Evolutionary conservation across 2,113 vertebrate genomes (phyloP).

Genomic region (Calcarius ornatus): DNA sequence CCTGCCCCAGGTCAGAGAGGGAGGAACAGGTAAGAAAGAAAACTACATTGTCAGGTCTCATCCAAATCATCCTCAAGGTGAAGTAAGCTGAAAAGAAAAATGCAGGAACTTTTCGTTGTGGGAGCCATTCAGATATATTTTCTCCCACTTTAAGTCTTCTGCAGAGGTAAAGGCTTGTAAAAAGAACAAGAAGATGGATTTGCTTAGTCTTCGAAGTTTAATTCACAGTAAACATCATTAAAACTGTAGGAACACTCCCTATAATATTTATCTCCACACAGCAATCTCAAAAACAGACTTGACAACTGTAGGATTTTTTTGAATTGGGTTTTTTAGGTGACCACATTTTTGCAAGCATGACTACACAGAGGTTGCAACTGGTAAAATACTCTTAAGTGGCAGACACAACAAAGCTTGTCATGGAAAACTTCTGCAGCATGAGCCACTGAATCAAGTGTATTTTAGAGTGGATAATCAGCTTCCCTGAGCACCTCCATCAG

Average conservation of each 20-base stretch:
- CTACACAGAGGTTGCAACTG: background rate
- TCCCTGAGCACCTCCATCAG: background rate
- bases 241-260: background rate
- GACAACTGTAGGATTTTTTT: background rate
- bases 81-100: background rate
- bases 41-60: background rate
- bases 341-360: background rate
- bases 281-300: background rate
- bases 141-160: background rate
- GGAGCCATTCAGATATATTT: background rate
- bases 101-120: background rate
- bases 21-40: background rate
- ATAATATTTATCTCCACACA: background rate
- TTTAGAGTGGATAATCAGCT: background rate
- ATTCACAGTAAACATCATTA: background rate
- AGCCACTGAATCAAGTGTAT: background rate
- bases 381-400: background rate
- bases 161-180: background rate
- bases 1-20: fast-evolving
- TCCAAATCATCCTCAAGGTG: background rate
- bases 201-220: background rate
- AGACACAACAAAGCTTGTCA: background rate
- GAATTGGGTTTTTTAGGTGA: background rate
- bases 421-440: background rate
- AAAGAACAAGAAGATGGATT: background rate